A percentile compares a stretch with the other conserved stretches of the same genome.
Conservation (phyloP, 1,140 invertebrate genomes). For the Neodiprion virginianus region DNA sequence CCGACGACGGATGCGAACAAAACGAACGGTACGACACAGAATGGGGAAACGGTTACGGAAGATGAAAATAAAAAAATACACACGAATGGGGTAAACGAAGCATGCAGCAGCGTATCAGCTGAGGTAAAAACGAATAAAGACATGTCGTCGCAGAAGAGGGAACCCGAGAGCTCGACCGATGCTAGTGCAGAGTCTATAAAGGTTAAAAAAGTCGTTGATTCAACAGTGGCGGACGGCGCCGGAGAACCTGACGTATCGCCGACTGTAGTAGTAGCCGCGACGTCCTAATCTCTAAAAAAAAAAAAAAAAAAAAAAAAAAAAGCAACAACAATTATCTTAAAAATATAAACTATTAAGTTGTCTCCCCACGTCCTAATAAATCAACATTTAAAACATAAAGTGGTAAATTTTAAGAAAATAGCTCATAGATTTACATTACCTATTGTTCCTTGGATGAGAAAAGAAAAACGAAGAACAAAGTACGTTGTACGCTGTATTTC, state of each 20-base stretch:
- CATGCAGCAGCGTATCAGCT: slow-evolving; percentile 33
- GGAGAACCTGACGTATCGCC: slow-evolving; percentile 55
- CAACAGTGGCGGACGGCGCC: slow-evolving; percentile 48
- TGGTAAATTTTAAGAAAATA: slow-evolving; percentile 49
- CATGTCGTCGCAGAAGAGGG: slow-evolving; percentile 46
- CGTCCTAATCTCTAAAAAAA: slow-evolving; percentile 54
- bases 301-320: slow-evolving; percentile 21
- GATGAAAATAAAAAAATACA: slow-evolving; percentile 37
- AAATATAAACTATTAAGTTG: slow-evolving; percentile 55
- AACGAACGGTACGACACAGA: slow-evolving; percentile 43
- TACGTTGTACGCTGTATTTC: slow-evolving; percentile 40
- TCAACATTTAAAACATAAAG: slow-evolving; percentile 52
- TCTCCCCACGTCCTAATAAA: slow-evolving; percentile 46
- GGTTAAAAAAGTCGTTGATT: slow-evolving; percentile 56
- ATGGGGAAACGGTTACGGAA: slow-evolving; percentile 33
- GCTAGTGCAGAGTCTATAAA: slow-evolving; percentile 50
- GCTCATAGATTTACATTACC: slow-evolving; percentile 34
- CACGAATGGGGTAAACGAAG: slow-evolving; percentile 48
- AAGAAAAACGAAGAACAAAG: slow-evolving; percentile 41
- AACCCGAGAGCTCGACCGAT: slow-evolving; percentile 44
- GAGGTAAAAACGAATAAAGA: slow-evolving; percentile 34
- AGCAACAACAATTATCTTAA: slow-evolving; percentile 52
- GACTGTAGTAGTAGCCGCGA: slow-evolving; percentile 56
- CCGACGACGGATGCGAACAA: slow-evolving; percentile 33
- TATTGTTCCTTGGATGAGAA: slow-evolving; percentile 47